Evolutionary conservation across 2,113 vertebrate species (phyloP).

Genomic region (Physeter macrocephalus): DNA sequence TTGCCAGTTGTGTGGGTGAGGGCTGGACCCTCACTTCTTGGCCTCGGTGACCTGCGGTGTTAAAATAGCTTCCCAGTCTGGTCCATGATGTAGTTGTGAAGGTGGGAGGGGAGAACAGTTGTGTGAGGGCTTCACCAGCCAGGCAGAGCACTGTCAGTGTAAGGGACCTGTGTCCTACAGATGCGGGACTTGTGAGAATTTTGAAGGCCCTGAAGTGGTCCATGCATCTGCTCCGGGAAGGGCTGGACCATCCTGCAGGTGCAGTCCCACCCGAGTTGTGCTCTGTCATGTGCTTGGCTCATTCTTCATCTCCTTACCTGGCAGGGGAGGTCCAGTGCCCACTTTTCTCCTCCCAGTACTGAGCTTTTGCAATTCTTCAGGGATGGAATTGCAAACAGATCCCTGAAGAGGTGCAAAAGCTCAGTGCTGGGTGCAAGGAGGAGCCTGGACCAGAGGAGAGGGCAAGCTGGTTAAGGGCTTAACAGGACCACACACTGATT

Average conservation of each 20-base stretch:
- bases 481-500: not conserved
- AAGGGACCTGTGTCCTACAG: not conserved
- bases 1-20: not conserved
- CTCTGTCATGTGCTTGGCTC: not conserved
- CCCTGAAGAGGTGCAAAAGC: not conserved
- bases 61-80: not conserved
- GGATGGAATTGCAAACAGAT: not conserved
- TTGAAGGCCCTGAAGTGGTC: not conserved
- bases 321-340: not conserved
- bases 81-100: not conserved
- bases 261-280: not conserved
- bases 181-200: not conserved
- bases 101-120: not conserved
- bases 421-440: not conserved
- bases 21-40: not conserved
- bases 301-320: not conserved
- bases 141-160: too few relatives aligned
- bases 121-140: not conserved
- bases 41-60: not conserved
- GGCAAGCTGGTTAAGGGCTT: not conserved
- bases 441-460: not conserved
- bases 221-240: not conserved
- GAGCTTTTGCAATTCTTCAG: not conserved
- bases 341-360: not conserved
- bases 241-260: not conserved